A percentile compares a stretch with the other conserved stretches of the same genome.
These are phyloP conservation scores for Venustaconcha ellipsiformis DNA, from an alignment of 1,140 invertebrate genomes.

Conservation along the genomic window DNA sequence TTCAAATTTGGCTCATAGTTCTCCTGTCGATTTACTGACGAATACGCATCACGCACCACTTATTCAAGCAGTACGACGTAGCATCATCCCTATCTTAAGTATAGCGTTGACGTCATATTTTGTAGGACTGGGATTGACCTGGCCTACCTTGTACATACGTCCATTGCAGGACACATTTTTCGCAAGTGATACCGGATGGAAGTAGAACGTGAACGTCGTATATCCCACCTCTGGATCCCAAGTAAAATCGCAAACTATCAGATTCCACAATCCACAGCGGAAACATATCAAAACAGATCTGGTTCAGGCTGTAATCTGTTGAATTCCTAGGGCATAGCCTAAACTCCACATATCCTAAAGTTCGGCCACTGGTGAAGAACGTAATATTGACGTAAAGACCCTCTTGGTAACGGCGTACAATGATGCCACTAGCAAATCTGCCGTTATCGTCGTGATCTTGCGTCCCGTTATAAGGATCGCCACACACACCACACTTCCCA, in stretches of 20 bases:
- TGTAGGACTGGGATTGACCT: too few species aligned
- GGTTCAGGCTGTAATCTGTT: conserved; percentile 43
- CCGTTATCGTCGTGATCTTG: conserved; percentile 68
- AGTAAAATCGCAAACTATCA: conserved; percentile 26
- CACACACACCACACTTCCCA: conserved; percentile 69
- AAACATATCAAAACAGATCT: conserved; percentile 58
- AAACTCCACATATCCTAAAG: conserved; percentile 58
- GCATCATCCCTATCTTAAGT: too few species aligned
- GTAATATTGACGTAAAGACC: conserved; percentile 48
- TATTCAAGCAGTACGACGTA: too few species aligned
- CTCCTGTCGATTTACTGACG: too few species aligned
- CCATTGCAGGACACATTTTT: conserved; percentile 92
- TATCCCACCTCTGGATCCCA: conserved; percentile 30
- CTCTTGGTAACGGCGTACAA: conserved; percentile 60
- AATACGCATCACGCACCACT: too few species aligned
- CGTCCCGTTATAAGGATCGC: conserved; percentile 57
- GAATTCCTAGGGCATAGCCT: conserved; percentile 72
- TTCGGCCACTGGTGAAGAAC: conserved; percentile 8
- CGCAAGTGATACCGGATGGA: conserved; percentile 85
- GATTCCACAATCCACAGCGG: conserved; percentile 34
- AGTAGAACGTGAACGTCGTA: conserved; percentile 30
- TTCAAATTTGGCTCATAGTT: too few species aligned
- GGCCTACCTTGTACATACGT: conserved; percentile 83
- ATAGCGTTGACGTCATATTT: too few species aligned
- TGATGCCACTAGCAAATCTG: conserved; percentile 67